phyloP scores from a whole-genome alignment of 2,888 invertebrate genomes.

The Hesperia comma region DNA sequence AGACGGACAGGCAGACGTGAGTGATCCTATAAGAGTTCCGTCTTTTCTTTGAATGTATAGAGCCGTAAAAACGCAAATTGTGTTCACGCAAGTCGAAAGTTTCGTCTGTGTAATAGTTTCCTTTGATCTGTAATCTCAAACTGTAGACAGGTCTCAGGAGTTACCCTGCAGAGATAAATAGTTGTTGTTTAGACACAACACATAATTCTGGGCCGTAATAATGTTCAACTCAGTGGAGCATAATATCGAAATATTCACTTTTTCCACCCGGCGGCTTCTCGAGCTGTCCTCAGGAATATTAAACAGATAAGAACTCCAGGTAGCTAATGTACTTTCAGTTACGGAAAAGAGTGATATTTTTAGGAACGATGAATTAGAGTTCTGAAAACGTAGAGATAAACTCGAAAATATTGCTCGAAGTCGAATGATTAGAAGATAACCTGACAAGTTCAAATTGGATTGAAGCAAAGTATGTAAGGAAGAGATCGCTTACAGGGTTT shows the following conservation, averaged over 20 bases:
- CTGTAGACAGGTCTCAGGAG: slow-evolving; percentile 18
- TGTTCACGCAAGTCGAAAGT: slow-evolving; percentile 15
- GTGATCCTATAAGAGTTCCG: no score
- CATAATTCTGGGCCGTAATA: slow-evolving; percentile 48
- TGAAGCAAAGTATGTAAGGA: no score
- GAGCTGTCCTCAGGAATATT: slow-evolving; percentile 11
- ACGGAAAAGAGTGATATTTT: slow-evolving; percentile 10
- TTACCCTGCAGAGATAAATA: slow-evolving; percentile 44
- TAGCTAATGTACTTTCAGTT: slow-evolving; percentile 8
- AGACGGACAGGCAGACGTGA: not conserved
- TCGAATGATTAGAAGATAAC: no score
- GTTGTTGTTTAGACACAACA: slow-evolving; percentile 51
- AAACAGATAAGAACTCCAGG: slow-evolving; percentile 18
- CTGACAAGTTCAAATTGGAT: no score
- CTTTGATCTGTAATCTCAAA: slow-evolving; percentile 16
- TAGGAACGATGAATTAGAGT: not conserved
- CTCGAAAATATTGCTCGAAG: no score
- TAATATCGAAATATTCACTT: slow-evolving; percentile 43
- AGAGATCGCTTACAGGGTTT: no score
- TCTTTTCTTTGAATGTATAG: not conserved
- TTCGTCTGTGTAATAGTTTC: slow-evolving; percentile 5
- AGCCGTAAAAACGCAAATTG: not conserved
- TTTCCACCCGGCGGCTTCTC: slow-evolving; percentile 28
- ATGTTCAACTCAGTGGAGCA: slow-evolving; percentile 41
- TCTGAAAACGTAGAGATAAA: no score